Percentiles rank a stretch among this genome's conserved stretches.
Evolutionary conservation across 1,140 invertebrate species (phyloP).

Genomic region (Condylostylus longicornis): DNA sequence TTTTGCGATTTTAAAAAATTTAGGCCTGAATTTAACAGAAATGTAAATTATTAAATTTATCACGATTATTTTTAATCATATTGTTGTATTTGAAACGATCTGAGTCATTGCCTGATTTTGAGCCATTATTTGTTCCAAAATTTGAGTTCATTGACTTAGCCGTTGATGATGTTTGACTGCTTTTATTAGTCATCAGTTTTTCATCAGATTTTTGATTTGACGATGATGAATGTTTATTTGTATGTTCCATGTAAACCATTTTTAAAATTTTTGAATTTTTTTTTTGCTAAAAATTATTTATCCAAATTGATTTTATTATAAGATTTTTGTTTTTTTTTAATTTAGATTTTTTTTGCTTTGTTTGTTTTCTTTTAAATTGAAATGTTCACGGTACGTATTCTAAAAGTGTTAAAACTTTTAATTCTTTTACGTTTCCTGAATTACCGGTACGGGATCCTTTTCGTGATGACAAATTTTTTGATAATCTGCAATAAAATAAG

Average conservation of each 20-base stretch:
- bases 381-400: conserved; percentile 53
- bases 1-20: too few species aligned
- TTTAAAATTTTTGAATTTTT: background rate
- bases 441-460: conserved; percentile 49
- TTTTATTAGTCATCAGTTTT: too few species aligned
- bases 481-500: conserved; percentile 34
- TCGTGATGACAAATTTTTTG: conserved; percentile 41
- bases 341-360: too few species aligned
- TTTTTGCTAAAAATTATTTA: too few species aligned
- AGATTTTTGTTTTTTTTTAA: too few species aligned
- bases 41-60: conserved; percentile 1
- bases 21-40: background rate
- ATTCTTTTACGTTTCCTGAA: conserved; percentile 47
- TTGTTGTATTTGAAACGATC: conserved; percentile 1
- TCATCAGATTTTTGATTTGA: background rate
- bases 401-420: conserved; percentile 49
- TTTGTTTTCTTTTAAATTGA: too few species aligned
- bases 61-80: conserved; percentile 1
- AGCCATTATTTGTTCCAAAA: background rate
- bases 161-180: background rate
- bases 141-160: background rate
- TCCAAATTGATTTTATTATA: too few species aligned
- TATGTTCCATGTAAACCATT: background rate
- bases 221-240: background rate
- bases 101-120: too few species aligned